Evolutionary conservation across 2,113 vertebrate species (phyloP).

Genomic region (Trochalopteron elliotii): DNA sequence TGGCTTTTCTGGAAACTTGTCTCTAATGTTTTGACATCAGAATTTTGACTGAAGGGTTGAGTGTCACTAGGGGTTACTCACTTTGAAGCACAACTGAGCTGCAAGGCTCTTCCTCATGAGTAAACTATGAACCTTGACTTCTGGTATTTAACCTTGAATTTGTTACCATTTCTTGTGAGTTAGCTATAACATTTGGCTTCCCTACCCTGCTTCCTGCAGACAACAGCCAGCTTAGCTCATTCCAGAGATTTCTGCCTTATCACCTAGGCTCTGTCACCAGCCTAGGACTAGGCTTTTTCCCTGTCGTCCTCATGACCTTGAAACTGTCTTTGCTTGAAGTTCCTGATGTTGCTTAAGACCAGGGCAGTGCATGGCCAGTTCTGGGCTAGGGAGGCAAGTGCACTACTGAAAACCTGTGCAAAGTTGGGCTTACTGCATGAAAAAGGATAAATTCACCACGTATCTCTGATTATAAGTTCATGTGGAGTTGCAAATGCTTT

Average conservation of each 20-base stretch:
- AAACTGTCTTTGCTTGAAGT: not conserved
- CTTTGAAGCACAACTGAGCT: not conserved
- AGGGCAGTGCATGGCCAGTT: not conserved
- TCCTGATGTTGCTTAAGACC: not conserved
- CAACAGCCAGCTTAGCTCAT: conserved; percentile 21
- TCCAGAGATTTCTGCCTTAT: conserved; percentile 43
- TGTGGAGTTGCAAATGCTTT: not conserved
- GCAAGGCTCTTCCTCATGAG: not conserved
- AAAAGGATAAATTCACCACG: not conserved
- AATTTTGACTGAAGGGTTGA: not conserved
- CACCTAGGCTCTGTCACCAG: not conserved
- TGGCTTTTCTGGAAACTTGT: not conserved
- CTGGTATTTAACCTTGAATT: not conserved
- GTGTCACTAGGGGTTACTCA: not conserved
- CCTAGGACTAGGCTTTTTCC: not conserved
- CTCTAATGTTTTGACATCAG: not conserved
- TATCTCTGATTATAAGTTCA: not conserved
- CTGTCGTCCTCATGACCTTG: not conserved
- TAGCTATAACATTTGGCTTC: not conserved
- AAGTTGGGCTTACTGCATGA: not conserved
- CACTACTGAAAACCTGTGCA: not conserved
- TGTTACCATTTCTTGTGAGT: not conserved
- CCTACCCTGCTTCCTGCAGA: not conserved
- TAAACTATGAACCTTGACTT: not conserved
- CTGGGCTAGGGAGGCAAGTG: not conserved